Conservation (phyloP, 35 echinoderm and acorn worm species). For the Apostichopus parvimensis region DNA sequence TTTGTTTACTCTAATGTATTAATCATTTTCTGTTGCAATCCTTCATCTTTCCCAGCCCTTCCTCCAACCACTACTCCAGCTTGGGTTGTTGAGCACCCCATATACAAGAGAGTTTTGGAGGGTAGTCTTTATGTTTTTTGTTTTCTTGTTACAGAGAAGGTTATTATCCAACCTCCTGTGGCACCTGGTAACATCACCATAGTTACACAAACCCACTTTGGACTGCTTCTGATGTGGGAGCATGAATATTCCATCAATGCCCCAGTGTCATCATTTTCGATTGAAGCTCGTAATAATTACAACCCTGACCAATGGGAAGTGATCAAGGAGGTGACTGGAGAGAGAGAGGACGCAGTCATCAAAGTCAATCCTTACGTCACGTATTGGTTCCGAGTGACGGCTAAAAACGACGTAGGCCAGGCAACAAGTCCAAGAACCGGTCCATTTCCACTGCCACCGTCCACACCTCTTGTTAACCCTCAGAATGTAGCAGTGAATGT, state of each 20-base stretch:
- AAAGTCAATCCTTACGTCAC: slow-evolving; percentile 30
- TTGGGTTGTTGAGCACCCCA: not conserved
- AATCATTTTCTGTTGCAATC: not conserved
- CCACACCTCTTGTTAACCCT: slow-evolving; percentile 30
- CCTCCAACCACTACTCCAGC: not conserved
- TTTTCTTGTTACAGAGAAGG: slow-evolving; percentile 17
- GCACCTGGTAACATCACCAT: slow-evolving; percentile 24
- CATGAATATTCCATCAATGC: slow-evolving; percentile 3
- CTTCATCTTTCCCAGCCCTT: not conserved
- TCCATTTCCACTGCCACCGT: not conserved
- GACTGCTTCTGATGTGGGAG: slow-evolving; percentile 15
- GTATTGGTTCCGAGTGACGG: slow-evolving; percentile 39
- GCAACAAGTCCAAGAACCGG: not conserved
- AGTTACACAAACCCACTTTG: not conserved
- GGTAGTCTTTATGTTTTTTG: not conserved
- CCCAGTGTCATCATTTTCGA: not conserved
- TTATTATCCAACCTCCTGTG: slow-evolving; percentile 17
- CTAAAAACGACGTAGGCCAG: slow-evolving; percentile 20
- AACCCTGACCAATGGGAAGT: slow-evolving; percentile 23
- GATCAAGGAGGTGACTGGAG: slow-evolving; percentile 12
- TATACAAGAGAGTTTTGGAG: slow-evolving; percentile 13
- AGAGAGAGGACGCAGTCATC: not conserved
- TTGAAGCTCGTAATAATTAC: slow-evolving; percentile 26
- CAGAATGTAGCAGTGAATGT: slow-evolving; percentile 30
- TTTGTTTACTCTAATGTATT: not conserved